Percentiles rank a stretch among this genome's conserved stretches.
Conservation (phyloP, 2,888 invertebrate genomes). For the Caprella mutica region DNA sequence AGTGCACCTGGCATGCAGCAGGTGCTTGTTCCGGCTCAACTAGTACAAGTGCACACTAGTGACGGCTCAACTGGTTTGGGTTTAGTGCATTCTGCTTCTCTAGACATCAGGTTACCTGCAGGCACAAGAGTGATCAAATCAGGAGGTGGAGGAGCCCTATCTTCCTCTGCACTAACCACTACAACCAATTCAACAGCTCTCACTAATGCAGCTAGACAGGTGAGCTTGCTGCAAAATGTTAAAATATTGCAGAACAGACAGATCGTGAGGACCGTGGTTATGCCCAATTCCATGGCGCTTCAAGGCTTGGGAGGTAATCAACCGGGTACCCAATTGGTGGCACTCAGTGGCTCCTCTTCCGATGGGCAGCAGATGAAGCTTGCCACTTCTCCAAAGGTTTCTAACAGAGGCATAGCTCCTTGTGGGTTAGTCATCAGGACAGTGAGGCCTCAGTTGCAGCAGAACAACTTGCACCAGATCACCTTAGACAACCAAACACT, state of each 20-base stretch:
- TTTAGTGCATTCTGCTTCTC: slow-evolving; percentile 29
- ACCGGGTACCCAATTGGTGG: slow-evolving; percentile 21
- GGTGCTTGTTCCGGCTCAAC: slow-evolving; percentile 28
- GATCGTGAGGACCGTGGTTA: slow-evolving; percentile 32
- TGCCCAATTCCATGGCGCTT: slow-evolving; percentile 30
- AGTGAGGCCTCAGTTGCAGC: slow-evolving; percentile 17
- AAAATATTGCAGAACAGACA: slow-evolving; percentile 34
- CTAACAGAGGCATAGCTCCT: background rate
- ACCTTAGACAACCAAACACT: background rate
- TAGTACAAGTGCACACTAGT: slow-evolving; percentile 32
- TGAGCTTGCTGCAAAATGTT: slow-evolving; percentile 33
- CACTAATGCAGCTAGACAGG: slow-evolving; percentile 20
- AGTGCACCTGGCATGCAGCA: slow-evolving; percentile 23
- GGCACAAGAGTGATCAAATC: slow-evolving; percentile 34
- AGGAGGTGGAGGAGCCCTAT: slow-evolving; percentile 1
- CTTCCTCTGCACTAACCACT: background rate
- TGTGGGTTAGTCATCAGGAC: slow-evolving; percentile 32
- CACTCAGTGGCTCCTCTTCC: slow-evolving; percentile 13
- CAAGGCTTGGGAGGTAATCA: slow-evolving; percentile 23
- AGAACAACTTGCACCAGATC: background rate
- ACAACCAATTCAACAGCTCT: slow-evolving; percentile 12
- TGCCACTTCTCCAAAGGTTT: background rate
- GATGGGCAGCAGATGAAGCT: background rate
- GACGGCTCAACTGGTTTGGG: slow-evolving; percentile 32
- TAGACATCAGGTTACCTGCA: slow-evolving; percentile 30